phyloP scores from a whole-genome alignment of 1,140 invertebrate species.

The Schlechtendalia chinensis region DNA sequence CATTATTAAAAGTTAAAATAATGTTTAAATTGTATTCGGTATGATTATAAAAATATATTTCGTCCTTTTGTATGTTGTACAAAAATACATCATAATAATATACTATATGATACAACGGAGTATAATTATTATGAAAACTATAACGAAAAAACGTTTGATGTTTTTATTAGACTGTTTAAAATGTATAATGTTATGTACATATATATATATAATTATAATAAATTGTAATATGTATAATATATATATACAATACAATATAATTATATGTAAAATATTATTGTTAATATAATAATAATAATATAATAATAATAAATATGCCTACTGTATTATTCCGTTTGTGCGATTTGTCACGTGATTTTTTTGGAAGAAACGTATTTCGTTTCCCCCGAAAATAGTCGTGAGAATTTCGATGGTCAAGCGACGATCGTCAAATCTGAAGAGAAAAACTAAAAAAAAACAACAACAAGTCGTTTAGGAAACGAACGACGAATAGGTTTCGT shows the following conservation, averaged over 20 bases:
- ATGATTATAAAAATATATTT: neutral
- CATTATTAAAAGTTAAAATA: constrained; percentile 13
- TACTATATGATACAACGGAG: neutral
- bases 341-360: neutral
- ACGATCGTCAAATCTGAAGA: too few relatives aligned
- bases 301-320: constrained; percentile 1
- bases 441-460: too few relatives aligned
- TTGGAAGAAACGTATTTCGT: too few relatives aligned
- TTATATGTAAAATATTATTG: too few relatives aligned
- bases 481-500: too few relatives aligned
- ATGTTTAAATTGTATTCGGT: neutral
- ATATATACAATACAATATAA: too few relatives aligned
- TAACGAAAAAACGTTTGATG: constrained; percentile 13
- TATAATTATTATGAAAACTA: neutral
- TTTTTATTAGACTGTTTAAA: constrained; percentile 34
- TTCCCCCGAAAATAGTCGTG: too few relatives aligned
- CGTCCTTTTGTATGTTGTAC: constrained; percentile 1
- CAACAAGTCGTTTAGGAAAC: too few relatives aligned
- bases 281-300: constrained; percentile 11
- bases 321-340: neutral
- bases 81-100: neutral
- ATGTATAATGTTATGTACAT: neutral
- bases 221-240: too few relatives aligned
- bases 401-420: too few relatives aligned
- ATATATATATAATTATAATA: too few relatives aligned